A percentile compares a stretch with the other conserved stretches of the same genome.
phyloP scores from a whole-genome alignment of 2,888 invertebrate species.

The Atrina japonica region DNA sequence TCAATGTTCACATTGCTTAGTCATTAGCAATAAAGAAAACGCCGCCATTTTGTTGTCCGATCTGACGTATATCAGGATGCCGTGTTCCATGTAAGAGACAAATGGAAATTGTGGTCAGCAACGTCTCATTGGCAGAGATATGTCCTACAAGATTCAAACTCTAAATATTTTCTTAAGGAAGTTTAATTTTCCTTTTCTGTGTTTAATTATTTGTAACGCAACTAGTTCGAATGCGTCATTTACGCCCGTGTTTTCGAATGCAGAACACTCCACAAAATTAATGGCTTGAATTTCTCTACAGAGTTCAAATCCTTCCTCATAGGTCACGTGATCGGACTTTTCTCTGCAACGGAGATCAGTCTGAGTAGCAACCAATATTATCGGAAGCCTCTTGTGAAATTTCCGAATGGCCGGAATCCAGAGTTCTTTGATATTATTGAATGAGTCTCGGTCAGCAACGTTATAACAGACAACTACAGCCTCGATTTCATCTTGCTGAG shows the following conservation, averaged over 20 bases:
- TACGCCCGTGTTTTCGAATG: conserved; percentile 54
- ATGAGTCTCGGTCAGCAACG: conserved; percentile 67
- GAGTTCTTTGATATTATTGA: conserved; percentile 61
- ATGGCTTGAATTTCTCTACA: conserved; percentile 61
- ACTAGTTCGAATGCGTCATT: conserved; percentile 60
- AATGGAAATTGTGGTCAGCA: too few species aligned
- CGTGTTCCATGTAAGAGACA: too few species aligned
- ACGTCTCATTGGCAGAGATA: too few species aligned
- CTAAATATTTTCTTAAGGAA: too few species aligned
- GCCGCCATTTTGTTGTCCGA: too few species aligned
- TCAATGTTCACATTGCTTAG: too few species aligned
- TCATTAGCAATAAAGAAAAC: too few species aligned
- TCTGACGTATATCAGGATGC: too few species aligned
- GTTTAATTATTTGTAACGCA: conserved; percentile 7
- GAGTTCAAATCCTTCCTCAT: conserved; percentile 54
- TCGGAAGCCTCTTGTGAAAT: conserved; percentile 64
- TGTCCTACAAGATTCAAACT: too few species aligned
- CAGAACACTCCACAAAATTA: conserved; percentile 61
- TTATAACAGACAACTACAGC: conserved; percentile 69
- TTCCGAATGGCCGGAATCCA: conserved; percentile 71
- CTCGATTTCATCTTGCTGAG: conserved; percentile 57
- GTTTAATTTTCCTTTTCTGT: too few species aligned
- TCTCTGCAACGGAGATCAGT: conserved; percentile 60
- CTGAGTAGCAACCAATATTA: conserved; percentile 69
- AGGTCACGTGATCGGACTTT: conserved; percentile 40